Percentiles rank a stretch among this genome's conserved stretches.
Conservation (phyloP, 2,113 vertebrate genomes). For the Saimiri boliviensis region DNA sequence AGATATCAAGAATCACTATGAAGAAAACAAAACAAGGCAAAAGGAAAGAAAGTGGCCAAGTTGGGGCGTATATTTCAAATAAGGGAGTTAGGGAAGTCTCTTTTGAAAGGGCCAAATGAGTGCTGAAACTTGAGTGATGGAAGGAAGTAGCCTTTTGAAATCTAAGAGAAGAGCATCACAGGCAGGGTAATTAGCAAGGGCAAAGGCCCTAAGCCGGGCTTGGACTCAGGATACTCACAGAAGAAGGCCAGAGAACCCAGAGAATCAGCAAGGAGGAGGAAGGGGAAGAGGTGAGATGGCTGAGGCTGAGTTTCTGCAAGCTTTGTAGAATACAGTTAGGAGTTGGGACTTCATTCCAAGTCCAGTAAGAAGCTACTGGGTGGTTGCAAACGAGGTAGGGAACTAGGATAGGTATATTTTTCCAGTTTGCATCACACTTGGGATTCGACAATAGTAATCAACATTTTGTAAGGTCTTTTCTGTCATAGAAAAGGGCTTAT, state of each 20-base stretch:
- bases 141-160: neutral
- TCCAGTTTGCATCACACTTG: neutral
- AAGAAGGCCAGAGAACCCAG: neutral
- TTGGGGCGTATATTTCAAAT: neutral
- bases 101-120: neutral
- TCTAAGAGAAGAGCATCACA: neutral
- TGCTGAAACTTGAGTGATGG: neutral
- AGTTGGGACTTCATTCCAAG: neutral
- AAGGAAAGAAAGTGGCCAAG: neutral
- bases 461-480: neutral
- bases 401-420: neutral
- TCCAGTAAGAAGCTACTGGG: neutral
- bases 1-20: neutral
- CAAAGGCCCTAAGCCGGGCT: neutral
- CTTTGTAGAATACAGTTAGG: no score
- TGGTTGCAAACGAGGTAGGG: neutral
- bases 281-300: neutral
- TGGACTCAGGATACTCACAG: neutral
- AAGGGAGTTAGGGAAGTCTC: neutral
- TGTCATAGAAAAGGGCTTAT: neutral
- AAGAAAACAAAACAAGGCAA: neutral
- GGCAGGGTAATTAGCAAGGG: neutral
- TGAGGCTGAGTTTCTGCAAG: neutral
- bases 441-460: neutral
- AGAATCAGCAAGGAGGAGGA: neutral